Percentiles rank a stretch among this genome's conserved stretches.
Conservation (phyloP, 2,888 invertebrate genomes). For the Palloptera scutellata region DNA sequence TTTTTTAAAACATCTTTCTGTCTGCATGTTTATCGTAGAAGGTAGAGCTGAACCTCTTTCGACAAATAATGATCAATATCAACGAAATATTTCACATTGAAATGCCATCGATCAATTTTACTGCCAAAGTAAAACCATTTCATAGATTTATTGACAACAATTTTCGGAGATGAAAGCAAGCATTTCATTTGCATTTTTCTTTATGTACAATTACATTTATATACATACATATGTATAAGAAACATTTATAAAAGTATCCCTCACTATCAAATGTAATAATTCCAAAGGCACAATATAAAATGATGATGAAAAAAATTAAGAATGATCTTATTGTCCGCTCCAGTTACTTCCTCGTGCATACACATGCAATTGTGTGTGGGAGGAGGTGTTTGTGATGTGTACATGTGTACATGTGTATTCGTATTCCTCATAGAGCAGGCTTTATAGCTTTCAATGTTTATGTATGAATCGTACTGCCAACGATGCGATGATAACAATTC, state of each 20-base stretch:
- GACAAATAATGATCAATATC: too few relatives aligned
- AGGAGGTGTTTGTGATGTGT: slow-evolving; percentile 10
- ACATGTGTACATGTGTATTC: too few relatives aligned
- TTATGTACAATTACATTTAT: not conserved
- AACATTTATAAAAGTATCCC: not conserved
- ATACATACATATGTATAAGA: not conserved
- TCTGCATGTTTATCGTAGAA: too few relatives aligned
- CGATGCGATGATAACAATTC: slow-evolving; percentile 22
- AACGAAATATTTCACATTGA: too few relatives aligned
- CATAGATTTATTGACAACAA: slow-evolving; percentile 26
- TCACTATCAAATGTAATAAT: slow-evolving; percentile 20
- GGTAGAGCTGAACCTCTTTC: too few relatives aligned
- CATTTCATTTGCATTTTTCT: slow-evolving; percentile 23
- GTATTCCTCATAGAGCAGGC: too few relatives aligned
- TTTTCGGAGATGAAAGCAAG: slow-evolving; percentile 15
- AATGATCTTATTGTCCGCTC: slow-evolving; percentile 28
- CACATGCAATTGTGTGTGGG: slow-evolving; percentile 19
- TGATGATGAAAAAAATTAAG: slow-evolving; percentile 13
- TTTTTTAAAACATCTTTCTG: too few relatives aligned
- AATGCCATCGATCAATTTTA: slow-evolving; percentile 20
- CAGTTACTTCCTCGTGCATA: slow-evolving; percentile 29
- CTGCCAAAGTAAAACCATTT: slow-evolving; percentile 3
- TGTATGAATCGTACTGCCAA: not conserved
- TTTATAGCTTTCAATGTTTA: too few relatives aligned
- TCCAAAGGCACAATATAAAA: slow-evolving; percentile 8